Percentiles rank a stretch among this genome's conserved stretches.
Evolutionary conservation across 2,113 vertebrate genomes (phyloP).

Genomic region (Scomber japonicus): DNA sequence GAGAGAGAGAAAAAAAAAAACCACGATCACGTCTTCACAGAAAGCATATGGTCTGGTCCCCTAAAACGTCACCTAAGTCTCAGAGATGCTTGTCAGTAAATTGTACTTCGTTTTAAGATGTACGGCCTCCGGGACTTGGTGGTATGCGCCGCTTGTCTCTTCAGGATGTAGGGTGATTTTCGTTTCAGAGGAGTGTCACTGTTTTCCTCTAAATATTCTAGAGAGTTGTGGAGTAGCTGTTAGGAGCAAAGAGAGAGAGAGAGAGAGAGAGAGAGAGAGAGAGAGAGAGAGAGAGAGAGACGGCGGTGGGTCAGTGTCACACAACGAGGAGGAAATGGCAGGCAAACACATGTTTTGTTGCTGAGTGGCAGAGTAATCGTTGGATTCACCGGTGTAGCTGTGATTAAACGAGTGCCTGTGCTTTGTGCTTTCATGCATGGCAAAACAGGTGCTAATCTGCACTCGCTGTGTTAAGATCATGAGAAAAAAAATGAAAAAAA

Average conservation of each 20-base stretch:
- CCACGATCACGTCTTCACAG: slow-evolving; percentile 85
- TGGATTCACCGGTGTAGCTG: not conserved
- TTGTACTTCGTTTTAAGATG: slow-evolving; percentile 92
- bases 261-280: slow-evolving; percentile 25
- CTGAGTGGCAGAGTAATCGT: slow-evolving; percentile 30
- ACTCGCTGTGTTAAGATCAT: slow-evolving; percentile 10
- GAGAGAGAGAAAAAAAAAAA: slow-evolving; percentile 25
- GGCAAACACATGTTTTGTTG: slow-evolving; percentile 29
- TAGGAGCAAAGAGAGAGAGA: slow-evolving; percentile 15
- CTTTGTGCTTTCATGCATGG: slow-evolving; percentile 41
- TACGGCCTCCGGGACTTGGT: slow-evolving; percentile 95
- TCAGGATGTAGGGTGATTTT: slow-evolving; percentile 97
- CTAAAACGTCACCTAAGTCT: slow-evolving; percentile 31
- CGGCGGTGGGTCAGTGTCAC: slow-evolving; percentile 4
- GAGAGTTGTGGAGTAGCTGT: slow-evolving; percentile 86
- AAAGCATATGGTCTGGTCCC: slow-evolving; percentile 68
- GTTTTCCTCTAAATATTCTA: slow-evolving; percentile 87
- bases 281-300: slow-evolving; percentile 23
- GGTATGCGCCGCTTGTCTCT: slow-evolving; percentile 88
- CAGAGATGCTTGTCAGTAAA: slow-evolving; percentile 87
- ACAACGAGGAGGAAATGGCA: not conserved
- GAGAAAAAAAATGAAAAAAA: no score
- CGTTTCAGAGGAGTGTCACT: slow-evolving; percentile 90
- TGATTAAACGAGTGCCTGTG: slow-evolving; percentile 23
- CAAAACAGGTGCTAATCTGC: slow-evolving; percentile 50